Base-by-base conservation (phyloP, 1,140 invertebrate genomes). In the Leptinotarsa undecemlineata region DNA sequence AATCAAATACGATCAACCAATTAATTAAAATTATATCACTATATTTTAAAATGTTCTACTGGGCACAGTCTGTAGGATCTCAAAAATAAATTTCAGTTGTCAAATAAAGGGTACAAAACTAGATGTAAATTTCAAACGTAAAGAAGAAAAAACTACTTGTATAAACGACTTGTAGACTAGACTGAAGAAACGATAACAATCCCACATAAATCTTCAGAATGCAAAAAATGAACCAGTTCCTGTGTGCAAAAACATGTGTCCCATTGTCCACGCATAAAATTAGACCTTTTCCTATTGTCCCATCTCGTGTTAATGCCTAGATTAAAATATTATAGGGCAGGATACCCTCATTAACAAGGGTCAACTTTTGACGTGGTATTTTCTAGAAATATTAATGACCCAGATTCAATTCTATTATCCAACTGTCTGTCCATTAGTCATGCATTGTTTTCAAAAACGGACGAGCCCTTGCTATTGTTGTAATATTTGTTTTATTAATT, bases 371-470 rank as follows among this genome's bases (percentile, higher is more conserved):
- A 78, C 77, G 33, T 51, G 74, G 51, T 63, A 48, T 48, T 61
- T 77, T 75, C 70, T 67, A n/a, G 48, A 74, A 23, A 75, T 71
- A 78, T 78, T 78, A 78, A 78, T 78, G 77, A 68, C 47, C 33
- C 19, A 47, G 71, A 72, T 72, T 72, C 51, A 72, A 64, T 72
- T 72, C 71, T 64, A 64, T 72, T 72, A 64, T 78, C 48, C 68
- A 76, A 71, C 72, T 71, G 19, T 72, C 75, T 78, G 77, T 76
- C 77, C 77, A 78, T 78, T 78, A 76, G 74, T 78, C 77, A 78
- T 64, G 74, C 72, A 63, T 78, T 78, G 77, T 78, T 76, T 78
- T 74, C 68, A 21, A 64, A 71, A 42, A 23, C 15, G 51, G 48
- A 48, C 61, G 23, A 47, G 60, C 60, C 71, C 23, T 64, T 64